These are phyloP conservation scores for Dione vanillae DNA, from an alignment of 2,888 invertebrate species.

Conservation along the genomic window DNA sequence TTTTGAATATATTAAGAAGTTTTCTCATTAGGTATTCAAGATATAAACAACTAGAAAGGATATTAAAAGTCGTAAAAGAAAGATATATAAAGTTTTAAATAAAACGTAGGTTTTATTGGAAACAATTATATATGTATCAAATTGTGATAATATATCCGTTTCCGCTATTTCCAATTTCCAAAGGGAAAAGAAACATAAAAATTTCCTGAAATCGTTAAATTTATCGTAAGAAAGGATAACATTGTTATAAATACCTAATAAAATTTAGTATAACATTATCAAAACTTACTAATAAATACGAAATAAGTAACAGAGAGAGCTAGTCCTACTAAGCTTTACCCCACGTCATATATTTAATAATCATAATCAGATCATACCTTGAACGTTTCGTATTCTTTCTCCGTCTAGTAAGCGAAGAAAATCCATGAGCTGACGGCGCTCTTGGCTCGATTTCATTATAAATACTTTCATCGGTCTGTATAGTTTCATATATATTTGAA, in stretches of 20 bases:
- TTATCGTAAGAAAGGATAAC: conserved; percentile 21
- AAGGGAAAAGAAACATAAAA: conserved; percentile 16
- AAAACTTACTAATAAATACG: not conserved
- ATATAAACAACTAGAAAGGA: not conserved
- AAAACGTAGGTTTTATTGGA: not conserved
- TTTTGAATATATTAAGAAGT: too few relatives aligned
- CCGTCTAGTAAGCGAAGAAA: conserved; percentile 67
- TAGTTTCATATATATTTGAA: conserved; percentile 67
- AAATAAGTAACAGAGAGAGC: too few relatives aligned
- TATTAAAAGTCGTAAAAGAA: not conserved
- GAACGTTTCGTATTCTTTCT: conserved; percentile 60
- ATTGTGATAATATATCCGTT: not conserved
- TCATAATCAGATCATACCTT: too few relatives aligned
- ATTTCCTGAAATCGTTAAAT: conserved; percentile 28
- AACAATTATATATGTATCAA: conserved; percentile 18
- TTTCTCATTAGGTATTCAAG: not conserved
- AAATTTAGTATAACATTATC: not conserved
- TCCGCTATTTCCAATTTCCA: conserved; percentile 6
- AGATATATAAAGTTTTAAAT: not conserved
- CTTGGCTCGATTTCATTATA: conserved; percentile 57
- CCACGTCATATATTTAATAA: too few relatives aligned
- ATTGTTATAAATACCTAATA: not conserved
- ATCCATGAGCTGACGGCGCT: conserved; percentile 56
- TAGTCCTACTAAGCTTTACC: too few relatives aligned
- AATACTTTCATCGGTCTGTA: conserved; percentile 61